These are phyloP conservation scores for Bombus cullumanus DNA, from an alignment of 1,140 invertebrate species.

Conservation along the genomic window DNA sequence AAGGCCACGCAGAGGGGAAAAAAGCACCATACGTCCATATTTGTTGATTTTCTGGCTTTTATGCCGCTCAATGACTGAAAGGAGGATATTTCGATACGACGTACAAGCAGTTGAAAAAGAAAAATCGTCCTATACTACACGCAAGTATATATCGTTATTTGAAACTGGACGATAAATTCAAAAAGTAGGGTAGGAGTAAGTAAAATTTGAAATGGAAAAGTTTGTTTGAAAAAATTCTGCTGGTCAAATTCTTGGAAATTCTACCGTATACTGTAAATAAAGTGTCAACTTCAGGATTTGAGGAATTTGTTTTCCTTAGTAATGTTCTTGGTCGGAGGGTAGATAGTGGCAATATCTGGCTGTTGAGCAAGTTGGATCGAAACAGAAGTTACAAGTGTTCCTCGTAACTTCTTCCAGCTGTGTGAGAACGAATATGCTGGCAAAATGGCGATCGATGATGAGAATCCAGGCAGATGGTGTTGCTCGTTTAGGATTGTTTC, in stretches of 20 bases:
- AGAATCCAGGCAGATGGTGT: slow-evolving; percentile 7
- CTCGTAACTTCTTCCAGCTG: neutral
- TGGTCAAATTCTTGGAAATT: neutral
- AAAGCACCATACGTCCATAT: no score
- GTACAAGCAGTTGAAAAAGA: no score
- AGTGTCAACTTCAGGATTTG: neutral
- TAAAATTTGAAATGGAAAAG: neutral
- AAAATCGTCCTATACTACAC: no score
- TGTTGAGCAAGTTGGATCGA: neutral
- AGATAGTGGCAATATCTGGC: neutral
- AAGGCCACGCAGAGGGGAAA: no score
- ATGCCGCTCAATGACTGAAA: no score
- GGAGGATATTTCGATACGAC: no score
- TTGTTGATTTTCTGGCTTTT: no score
- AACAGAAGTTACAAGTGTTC: slow-evolving; percentile 3
- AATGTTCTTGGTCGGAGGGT: neutral
- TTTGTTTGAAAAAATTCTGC: neutral
- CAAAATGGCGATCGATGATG: slow-evolving; percentile 13
- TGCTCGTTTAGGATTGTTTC: slow-evolving; percentile 6
- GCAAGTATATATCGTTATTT: no score
- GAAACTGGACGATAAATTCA: no score
- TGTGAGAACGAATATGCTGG: neutral
- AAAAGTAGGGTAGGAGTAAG: no score
- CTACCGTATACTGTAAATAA: neutral
- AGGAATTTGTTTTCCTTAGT: neutral